Evolutionary conservation across 2,888 invertebrate species (phyloP).

Genomic region (Tetramorium bicarinatum): DNA sequence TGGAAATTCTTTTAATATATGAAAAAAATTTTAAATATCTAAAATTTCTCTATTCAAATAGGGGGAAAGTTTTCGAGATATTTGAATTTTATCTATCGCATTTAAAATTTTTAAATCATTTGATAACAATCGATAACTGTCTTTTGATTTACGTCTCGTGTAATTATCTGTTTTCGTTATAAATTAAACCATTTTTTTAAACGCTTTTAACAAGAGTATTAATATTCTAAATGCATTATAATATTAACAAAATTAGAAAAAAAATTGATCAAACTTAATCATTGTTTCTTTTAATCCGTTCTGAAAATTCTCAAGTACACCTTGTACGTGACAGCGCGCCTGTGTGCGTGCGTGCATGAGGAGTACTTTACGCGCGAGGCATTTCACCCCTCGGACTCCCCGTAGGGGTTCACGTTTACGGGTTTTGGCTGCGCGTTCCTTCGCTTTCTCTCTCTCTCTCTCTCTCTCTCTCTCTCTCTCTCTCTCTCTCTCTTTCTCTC

Average conservation of each 20-base stretch:
- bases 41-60: neutral
- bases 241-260: neutral
- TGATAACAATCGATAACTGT: neutral
- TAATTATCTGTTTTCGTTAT: neutral
- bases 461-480: neutral
- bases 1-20: neutral
- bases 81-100: neutral
- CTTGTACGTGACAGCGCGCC: constrained; percentile 20
- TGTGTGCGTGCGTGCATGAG: constrained; percentile 42
- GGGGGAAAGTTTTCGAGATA: neutral
- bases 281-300: constrained; percentile 22
- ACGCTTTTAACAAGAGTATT: neutral
- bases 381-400: constrained; percentile 61
- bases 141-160: neutral
- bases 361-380: constrained; percentile 56
- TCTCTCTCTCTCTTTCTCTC: neutral
- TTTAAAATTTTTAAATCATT: neutral
- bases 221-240: neutral
- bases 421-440: constrained; percentile 70
- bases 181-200: neutral
- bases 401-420: constrained; percentile 74
- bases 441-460: neutral
- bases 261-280: neutral
- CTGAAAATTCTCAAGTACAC: constrained; percentile 43
- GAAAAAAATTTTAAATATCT: neutral